Conservation (phyloP, 2,888 invertebrate genomes). For the Euzophera pinguis region DNA sequence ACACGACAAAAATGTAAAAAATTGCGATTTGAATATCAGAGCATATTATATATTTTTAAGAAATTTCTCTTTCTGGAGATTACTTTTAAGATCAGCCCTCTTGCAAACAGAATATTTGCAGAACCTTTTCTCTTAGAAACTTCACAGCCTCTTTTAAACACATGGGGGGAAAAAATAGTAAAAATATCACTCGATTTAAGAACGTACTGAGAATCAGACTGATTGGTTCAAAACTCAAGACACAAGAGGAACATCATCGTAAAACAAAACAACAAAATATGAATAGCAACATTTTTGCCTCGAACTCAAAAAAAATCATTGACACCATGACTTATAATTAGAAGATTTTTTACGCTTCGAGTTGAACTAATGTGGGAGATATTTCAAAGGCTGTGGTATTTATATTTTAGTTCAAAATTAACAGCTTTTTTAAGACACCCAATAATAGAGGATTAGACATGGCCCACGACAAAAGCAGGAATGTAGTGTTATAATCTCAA, state of each 20-base stretch:
- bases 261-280: constrained; percentile 25
- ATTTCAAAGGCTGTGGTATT: constrained; percentile 9
- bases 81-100: too few species aligned
- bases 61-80: too few species aligned
- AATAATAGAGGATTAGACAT: constrained; percentile 12
- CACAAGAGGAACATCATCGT: neutral
- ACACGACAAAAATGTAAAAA: too few species aligned
- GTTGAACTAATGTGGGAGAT: constrained; percentile 13
- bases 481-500: neutral
- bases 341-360: constrained; percentile 12
- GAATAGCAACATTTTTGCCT: constrained; percentile 25
- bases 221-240: neutral
- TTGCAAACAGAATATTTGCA: too few species aligned
- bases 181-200: too few species aligned
- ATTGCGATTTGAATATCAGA: too few species aligned
- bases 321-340: constrained; percentile 13
- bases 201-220: neutral
- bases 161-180: too few species aligned
- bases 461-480: neutral
- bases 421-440: constrained; percentile 10
- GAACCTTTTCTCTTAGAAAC: too few species aligned
- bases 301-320: constrained; percentile 13
- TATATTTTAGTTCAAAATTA: constrained; percentile 14
- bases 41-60: too few species aligned
- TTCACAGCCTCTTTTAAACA: too few species aligned